A percentile compares a stretch with the other conserved stretches of the same genome.
Evolutionary conservation across 2,888 invertebrate genomes (phyloP).

Genomic region (Orthosia cruda): DNA sequence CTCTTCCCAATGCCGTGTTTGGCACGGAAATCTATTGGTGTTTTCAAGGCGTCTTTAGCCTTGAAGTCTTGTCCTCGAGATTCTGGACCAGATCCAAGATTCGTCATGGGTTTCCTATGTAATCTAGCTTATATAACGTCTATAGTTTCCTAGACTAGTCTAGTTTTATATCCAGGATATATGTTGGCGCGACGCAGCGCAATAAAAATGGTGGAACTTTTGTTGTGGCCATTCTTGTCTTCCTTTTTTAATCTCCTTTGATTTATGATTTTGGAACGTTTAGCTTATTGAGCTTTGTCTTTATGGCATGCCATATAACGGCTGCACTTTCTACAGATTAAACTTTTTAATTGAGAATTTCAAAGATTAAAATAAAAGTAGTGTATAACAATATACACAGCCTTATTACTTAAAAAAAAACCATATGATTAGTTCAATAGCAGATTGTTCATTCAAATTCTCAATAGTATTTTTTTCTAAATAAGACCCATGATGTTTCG

Average conservation of each 20-base stretch:
- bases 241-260: conserved; percentile 67
- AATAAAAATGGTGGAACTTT: conserved; percentile 73
- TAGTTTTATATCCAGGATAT: conserved; percentile 56
- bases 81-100: conserved; percentile 81
- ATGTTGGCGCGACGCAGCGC: conserved; percentile 71
- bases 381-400: too few relatives aligned
- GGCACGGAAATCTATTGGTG: conserved; percentile 65
- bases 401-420: too few relatives aligned
- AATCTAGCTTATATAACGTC: conserved; percentile 38
- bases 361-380: neutral
- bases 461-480: too few relatives aligned
- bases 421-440: too few relatives aligned
- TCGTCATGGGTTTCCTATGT: conserved; percentile 68
- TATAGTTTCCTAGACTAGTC: conserved; percentile 39
- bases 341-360: neutral
- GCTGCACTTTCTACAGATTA: neutral
- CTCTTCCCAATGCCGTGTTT: conserved; percentile 53
- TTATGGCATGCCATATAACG: conserved; percentile 1
- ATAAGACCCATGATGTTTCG: too few relatives aligned
- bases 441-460: too few relatives aligned
- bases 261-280: conserved; percentile 62
- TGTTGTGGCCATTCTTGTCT: conserved; percentile 59
- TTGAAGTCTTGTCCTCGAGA: conserved; percentile 71
- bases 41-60: conserved; percentile 79
- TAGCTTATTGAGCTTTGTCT: conserved; percentile 50